phyloP scores from a whole-genome alignment of 2,113 vertebrate species.

The Edolisoma coerulescens region DNA sequence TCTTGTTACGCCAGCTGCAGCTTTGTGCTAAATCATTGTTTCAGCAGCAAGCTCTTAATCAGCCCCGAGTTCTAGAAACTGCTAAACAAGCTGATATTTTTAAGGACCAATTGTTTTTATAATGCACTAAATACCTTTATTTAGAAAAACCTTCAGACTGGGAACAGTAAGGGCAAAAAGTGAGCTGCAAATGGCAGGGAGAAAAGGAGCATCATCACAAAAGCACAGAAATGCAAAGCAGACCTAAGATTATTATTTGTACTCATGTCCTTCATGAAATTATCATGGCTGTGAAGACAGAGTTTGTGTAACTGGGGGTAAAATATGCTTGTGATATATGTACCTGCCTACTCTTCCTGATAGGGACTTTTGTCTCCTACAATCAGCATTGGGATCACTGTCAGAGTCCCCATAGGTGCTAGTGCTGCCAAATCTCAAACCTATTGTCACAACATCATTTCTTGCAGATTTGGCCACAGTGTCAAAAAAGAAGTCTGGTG shows the following conservation, averaged over 20 bases:
- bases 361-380: neutral
- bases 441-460: neutral
- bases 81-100: constrained; percentile 37
- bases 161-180: neutral
- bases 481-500: neutral
- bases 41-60: constrained; percentile 37
- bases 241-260: neutral
- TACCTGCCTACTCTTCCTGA: neutral
- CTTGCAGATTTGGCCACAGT: neutral
- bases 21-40: constrained; percentile 21
- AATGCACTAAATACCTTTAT: neutral
- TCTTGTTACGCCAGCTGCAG: constrained; percentile 48
- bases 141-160: constrained; percentile 1
- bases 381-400: neutral
- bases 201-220: neutral
- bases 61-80: neutral
- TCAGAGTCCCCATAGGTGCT: neutral
- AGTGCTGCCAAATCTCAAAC: neutral
- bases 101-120: neutral
- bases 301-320: neutral
- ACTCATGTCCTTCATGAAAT: neutral
- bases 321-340: neutral
- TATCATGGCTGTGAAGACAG: neutral
- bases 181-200: neutral
- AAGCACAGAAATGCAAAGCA: neutral